phyloP scores from a whole-genome alignment of 2,113 vertebrate genomes.

The Pteropus alecto region DNA sequence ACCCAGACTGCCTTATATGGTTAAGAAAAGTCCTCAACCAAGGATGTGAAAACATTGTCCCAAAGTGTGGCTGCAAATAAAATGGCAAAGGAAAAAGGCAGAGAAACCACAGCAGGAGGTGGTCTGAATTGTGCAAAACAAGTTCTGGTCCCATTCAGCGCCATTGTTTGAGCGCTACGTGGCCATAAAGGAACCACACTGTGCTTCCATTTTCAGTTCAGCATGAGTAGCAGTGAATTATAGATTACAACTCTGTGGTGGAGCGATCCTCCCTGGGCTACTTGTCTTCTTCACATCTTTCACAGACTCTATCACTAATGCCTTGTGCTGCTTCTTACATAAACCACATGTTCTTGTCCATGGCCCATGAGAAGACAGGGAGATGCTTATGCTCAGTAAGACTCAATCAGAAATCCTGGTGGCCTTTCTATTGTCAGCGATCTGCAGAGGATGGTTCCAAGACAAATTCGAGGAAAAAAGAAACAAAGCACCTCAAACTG shows the following conservation, averaged over 20 bases:
- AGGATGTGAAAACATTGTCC: neutral
- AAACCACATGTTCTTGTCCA: neutral
- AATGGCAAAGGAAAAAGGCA: neutral
- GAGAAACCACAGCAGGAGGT: neutral
- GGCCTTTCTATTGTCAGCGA: neutral
- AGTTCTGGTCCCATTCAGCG: neutral
- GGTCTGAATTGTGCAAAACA: neutral
- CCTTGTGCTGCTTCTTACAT: fast-evolving
- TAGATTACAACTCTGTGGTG: fast-evolving
- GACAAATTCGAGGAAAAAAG: neutral
- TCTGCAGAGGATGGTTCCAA: neutral
- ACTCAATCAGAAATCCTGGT: neutral
- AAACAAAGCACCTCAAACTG: neutral
- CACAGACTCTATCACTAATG: too few relatives aligned
- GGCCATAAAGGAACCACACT: fast-evolving
- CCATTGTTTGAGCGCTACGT: neutral
- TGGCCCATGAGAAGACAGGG: neutral
- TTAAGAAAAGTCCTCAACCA: slow-evolving; percentile 8
- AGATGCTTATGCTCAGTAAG: neutral
- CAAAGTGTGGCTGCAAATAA: slow-evolving; percentile 11
- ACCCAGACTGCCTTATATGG: neutral
- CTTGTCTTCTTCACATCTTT: fast-evolving
- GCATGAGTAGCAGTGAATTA: neutral
- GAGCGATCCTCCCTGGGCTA: too few relatives aligned
- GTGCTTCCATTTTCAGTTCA: neutral